Evolutionary conservation across 2,888 invertebrate genomes (phyloP).

Genomic region (Protula sp.): DNA sequence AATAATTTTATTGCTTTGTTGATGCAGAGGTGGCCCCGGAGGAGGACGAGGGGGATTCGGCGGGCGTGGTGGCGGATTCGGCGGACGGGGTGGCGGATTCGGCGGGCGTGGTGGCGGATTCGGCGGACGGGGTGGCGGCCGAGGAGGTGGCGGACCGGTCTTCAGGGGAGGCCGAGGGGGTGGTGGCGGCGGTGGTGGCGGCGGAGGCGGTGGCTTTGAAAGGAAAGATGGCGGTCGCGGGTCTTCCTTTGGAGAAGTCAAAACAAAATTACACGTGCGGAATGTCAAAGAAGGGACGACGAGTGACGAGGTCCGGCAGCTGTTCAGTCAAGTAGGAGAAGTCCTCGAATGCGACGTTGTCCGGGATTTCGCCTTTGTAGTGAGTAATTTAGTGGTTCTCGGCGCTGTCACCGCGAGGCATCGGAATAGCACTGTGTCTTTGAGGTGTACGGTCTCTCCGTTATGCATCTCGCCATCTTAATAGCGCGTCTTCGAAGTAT

Average conservation of each 20-base stretch:
- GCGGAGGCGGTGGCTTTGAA: slow-evolving; percentile 3
- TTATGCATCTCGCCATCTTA: too few species aligned
- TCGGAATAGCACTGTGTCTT: too few species aligned
- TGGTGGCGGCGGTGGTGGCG: slow-evolving; percentile 4
- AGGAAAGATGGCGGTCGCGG: slow-evolving; percentile 1
- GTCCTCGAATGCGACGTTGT: background rate
- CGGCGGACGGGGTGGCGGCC: background rate
- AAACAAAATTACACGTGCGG: background rate
- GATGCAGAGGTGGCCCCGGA: slow-evolving; percentile 1
- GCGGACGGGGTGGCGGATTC: too few species aligned
- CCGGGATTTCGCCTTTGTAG: background rate
- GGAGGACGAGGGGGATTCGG: too few species aligned
- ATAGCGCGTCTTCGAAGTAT: too few species aligned
- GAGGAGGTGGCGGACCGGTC: slow-evolving; percentile 9
- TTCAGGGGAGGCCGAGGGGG: background rate
- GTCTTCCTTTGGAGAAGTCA: too few species aligned
- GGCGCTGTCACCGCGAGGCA: too few species aligned
- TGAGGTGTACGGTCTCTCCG: too few species aligned
- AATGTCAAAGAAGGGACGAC: background rate
- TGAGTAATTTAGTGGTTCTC: too few species aligned
- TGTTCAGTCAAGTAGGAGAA: background rate
- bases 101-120: too few species aligned
- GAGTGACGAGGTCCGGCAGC: background rate
- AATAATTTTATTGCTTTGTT: too few species aligned
- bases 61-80: too few species aligned